Conservation (phyloP, 2,888 invertebrate species). For the Meiosimyza decipiens region DNA sequence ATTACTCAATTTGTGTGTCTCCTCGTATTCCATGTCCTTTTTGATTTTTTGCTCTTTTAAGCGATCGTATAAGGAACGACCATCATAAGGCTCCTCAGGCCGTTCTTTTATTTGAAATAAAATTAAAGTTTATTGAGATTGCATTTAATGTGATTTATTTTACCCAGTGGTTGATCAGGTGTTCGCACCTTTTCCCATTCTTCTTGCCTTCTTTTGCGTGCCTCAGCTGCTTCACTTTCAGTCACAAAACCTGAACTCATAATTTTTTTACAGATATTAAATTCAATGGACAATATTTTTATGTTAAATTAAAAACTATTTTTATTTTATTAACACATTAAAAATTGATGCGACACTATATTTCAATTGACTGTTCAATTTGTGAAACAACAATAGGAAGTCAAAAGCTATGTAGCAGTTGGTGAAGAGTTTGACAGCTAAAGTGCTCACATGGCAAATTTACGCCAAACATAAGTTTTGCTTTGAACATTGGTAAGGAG, state of each 20-base stretch:
- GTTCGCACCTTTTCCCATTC: conserved; percentile 97
- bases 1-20: conserved; percentile 94
- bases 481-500: no score
- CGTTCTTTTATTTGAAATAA: conserved; percentile 72
- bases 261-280: conserved; percentile 41
- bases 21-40: conserved; percentile 94
- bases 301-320: neutral
- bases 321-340: neutral
- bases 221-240: conserved; percentile 86
- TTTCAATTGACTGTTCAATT: no score
- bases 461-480: no score
- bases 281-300: neutral
- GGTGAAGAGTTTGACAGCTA: no score
- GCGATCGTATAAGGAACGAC: conserved; percentile 89
- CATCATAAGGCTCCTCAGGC: conserved; percentile 87
- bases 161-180: conserved; percentile 90
- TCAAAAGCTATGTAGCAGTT: no score
- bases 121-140: conserved; percentile 30
- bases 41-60: conserved; percentile 92
- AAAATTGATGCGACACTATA: no score
- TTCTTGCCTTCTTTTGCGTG: conserved; percentile 84
- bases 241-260: conserved; percentile 95
- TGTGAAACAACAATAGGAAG: no score
- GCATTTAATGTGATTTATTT: conserved; percentile 39
- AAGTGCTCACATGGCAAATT: no score